A percentile compares a stretch with the other conserved stretches of the same genome.
Conservation (phyloP, 2,888 invertebrate genomes). For the Acanthosoma haemorrhoidale region DNA sequence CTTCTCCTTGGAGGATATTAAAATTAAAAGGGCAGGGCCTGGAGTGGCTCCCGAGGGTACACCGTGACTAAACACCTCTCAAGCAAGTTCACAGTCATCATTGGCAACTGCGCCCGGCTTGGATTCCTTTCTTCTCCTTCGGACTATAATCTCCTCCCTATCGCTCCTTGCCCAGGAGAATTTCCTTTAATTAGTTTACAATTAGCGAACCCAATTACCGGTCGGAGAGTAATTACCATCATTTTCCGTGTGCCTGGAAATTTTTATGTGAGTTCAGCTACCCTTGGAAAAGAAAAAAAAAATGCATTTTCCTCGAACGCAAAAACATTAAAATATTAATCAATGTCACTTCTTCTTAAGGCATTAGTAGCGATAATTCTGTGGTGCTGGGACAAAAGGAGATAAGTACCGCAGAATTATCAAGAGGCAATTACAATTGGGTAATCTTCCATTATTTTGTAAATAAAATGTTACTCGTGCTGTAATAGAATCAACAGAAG, state of each 20-base stretch:
- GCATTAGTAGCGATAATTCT: too few species aligned
- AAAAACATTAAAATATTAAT: too few species aligned
- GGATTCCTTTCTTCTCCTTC: slow-evolving; percentile 3
- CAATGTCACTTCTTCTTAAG: too few species aligned
- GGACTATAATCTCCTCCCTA: not conserved
- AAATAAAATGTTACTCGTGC: too few species aligned
- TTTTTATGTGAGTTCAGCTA: not conserved
- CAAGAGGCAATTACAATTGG: too few species aligned
- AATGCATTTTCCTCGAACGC: too few species aligned
- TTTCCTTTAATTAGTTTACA: not conserved
- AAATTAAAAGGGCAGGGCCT: not conserved
- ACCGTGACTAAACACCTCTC: not conserved
- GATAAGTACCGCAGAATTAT: too few species aligned
- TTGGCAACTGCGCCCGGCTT: not conserved
- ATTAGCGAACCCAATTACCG: not conserved
- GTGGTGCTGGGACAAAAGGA: too few species aligned
- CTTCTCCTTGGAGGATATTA: not conserved
- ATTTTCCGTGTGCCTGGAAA: not conserved
- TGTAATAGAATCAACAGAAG: too few species aligned
- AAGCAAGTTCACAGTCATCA: not conserved
- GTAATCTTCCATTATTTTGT: too few species aligned
- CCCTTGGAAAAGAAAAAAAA: too few species aligned
- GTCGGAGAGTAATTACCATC: not conserved
- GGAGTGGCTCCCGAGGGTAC: too few species aligned
- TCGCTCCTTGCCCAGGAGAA: not conserved